Conservation (phyloP, 2,888 invertebrate genomes). For the Xestobium rufovillosum region DNA sequence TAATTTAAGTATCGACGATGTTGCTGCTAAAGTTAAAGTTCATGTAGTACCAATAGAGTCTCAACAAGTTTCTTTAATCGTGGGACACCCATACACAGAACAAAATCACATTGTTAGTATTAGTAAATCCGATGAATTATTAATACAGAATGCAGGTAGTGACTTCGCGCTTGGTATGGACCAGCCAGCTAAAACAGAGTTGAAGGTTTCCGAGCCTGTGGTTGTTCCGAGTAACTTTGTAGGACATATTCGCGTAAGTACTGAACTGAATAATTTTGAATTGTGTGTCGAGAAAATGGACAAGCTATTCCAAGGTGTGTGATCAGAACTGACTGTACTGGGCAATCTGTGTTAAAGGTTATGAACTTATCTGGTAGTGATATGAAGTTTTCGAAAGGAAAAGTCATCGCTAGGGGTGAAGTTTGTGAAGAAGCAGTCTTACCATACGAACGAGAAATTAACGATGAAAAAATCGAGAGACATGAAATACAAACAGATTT, state of each 20-base stretch:
- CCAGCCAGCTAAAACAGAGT: too few relatives aligned
- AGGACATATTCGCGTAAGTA: slow-evolving; percentile 2
- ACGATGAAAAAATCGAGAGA: too few relatives aligned
- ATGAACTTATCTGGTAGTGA: too few relatives aligned
- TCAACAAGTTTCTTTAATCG: slow-evolving; percentile 21
- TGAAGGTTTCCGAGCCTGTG: too few relatives aligned
- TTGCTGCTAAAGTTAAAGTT: slow-evolving; percentile 14
- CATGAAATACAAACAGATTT: too few relatives aligned
- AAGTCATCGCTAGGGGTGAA: too few relatives aligned
- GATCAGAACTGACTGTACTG: too few relatives aligned
- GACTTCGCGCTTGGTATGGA: slow-evolving; percentile 12
- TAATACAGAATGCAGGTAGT: slow-evolving; percentile 12
- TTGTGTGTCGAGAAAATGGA: neutral
- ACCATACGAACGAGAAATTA: too few relatives aligned
- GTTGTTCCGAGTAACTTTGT: slow-evolving; percentile 5
- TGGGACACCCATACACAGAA: slow-evolving; percentile 26
- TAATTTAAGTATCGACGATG: slow-evolving; percentile 10
- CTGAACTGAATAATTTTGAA: neutral
- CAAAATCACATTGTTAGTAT: slow-evolving; percentile 20
- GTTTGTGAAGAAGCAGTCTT: too few relatives aligned
- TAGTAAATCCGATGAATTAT: slow-evolving; percentile 16
- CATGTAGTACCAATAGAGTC: slow-evolving; percentile 22
- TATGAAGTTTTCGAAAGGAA: too few relatives aligned
- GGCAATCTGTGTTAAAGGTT: neutral
- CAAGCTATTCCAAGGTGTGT: too few relatives aligned